Base-by-base conservation (phyloP, 2,888 invertebrate genomes). In the Rhimphoctona megacephalus region DNA sequence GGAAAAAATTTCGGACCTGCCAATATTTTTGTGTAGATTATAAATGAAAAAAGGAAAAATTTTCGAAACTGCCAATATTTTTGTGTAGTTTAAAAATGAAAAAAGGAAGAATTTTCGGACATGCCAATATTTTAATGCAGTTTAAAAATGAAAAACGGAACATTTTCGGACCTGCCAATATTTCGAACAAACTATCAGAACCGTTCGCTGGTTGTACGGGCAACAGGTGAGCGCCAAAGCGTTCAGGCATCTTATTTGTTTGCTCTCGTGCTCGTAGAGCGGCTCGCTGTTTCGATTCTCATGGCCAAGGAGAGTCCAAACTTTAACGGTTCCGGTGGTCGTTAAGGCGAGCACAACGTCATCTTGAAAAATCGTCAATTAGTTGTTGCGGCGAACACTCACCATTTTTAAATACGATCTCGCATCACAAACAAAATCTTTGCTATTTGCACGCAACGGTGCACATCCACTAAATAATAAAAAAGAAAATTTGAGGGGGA, bases 201-300 rank as follows among this genome's bases (percentile, higher is more conserved):
- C 99, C 0, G 99, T 99, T 74, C 99, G 96, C 92, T 99, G 99
- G 95, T 99, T 99, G 94, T 98, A 98, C 0, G 98, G 96, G 93
- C 99, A 99, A 92, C 99, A 99, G 90, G 98, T 98, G 93, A 99
- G 96, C 0, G 97, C 98, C 66, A 98, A 96, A 0, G 99, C 99
- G 95, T 99, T 99, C 74, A 99, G 95, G 90, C 99, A 98, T 1
- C 98, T 96, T 74, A 99, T 98, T 91, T 99, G 98, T 93, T 99
- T 99, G 72, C 99, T 99, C 93, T 99, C 99, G 94, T 99, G 97
- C 94, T 99, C 99, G 94, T 98, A 99, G 64, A 99, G 96, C 0
- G 98, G 98, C 90, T 98, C 98, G 0, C 97, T 97, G 91, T 97
- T 97, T 90, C 98, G 98, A 92, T 97, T 97, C 93, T 99, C 99